Evolutionary conservation across 2,888 invertebrate genomes (phyloP).

Genomic region (Leptothorax acervorum): DNA sequence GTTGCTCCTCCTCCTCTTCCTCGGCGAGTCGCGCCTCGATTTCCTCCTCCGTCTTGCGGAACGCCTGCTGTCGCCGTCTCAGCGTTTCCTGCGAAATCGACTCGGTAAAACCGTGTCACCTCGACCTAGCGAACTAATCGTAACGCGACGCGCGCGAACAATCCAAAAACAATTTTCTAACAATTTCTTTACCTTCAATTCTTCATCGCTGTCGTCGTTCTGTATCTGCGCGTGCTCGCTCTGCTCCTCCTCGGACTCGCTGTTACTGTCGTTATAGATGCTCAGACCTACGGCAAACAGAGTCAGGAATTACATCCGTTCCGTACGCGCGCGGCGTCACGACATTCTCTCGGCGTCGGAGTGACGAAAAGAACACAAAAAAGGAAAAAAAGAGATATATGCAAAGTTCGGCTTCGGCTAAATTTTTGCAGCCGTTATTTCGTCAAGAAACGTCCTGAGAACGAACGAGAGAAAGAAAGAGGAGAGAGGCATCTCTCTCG

Average conservation of each 20-base stretch:
- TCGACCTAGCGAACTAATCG: background rate
- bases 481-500: slow-evolving; percentile 43
- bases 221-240: slow-evolving; percentile 85
- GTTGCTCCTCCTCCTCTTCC: slow-evolving; percentile 86
- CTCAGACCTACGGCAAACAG: slow-evolving; percentile 90
- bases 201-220: slow-evolving; percentile 89
- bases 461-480: background rate
- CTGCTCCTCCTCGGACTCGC: slow-evolving; percentile 86
- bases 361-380: slow-evolving; percentile 51
- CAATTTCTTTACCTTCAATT: slow-evolving; percentile 88
- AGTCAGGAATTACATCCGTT: slow-evolving; percentile 60
- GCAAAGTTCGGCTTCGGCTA: slow-evolving; percentile 65
- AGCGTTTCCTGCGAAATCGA: slow-evolving; percentile 87
- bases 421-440: slow-evolving; percentile 63
- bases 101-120: background rate
- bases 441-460: slow-evolving; percentile 69
- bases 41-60: slow-evolving; percentile 91
- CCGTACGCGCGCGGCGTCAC: background rate
- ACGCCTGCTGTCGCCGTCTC: slow-evolving; percentile 89
- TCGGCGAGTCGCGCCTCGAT: slow-evolving; percentile 90
- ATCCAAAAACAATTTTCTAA: background rate
- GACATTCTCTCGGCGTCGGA: slow-evolving; percentile 3
- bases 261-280: slow-evolving; percentile 92
- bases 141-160: background rate
- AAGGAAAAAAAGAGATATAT: slow-evolving; percentile 63